Conservation (phyloP, 2,888 invertebrate genomes). For the Myopa testacea region DNA sequence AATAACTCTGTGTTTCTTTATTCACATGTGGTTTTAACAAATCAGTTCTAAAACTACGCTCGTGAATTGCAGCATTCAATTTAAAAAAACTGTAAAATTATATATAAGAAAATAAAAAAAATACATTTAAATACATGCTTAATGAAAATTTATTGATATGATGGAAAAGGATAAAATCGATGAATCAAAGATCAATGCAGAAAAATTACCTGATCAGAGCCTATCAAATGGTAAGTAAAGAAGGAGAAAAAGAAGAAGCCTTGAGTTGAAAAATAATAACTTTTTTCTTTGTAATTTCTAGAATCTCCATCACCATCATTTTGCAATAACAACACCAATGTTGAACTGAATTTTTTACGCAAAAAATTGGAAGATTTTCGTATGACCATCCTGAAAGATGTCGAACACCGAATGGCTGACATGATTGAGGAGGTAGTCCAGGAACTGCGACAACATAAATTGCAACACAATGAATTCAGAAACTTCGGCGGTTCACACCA, state of each 20-base stretch:
- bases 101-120: not conserved
- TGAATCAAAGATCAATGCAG: conserved; percentile 33
- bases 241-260: not conserved
- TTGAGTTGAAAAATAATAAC: too few relatives aligned
- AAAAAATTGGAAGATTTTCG: conserved; percentile 59
- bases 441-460: conserved; percentile 60
- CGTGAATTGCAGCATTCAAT: not conserved
- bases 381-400: conserved; percentile 56
- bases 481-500: conserved; percentile 52
- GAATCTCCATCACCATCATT: too few relatives aligned
- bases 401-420: conserved; percentile 59
- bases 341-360: conserved; percentile 53
- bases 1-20: not conserved
- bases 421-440: conserved; percentile 64
- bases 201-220: conserved; percentile 9
- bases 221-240: conserved; percentile 41
- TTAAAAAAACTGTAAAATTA: not conserved
- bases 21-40: not conserved
- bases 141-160: conserved; percentile 33
- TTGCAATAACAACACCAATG: not conserved
- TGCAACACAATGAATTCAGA: conserved; percentile 61
- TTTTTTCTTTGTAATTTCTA: too few relatives aligned
- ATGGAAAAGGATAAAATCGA: conserved; percentile 41
- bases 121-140: not conserved
- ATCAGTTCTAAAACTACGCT: not conserved